A percentile compares a stretch with the other conserved stretches of the same genome.
Evolutionary conservation across 1,140 invertebrate species (phyloP).

Genomic region (Nasonia longicornis): DNA sequence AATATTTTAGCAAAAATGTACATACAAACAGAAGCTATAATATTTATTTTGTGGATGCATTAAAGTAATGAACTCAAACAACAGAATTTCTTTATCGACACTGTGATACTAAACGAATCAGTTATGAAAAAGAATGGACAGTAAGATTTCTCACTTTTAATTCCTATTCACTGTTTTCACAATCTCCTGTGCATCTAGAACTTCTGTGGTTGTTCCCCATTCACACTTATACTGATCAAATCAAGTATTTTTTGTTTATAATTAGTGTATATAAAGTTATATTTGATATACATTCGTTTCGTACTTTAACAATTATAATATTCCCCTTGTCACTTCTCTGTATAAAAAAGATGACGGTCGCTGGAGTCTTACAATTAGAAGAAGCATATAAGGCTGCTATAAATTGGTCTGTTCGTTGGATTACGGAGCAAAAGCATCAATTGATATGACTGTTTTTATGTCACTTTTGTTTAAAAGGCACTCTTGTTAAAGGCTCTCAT

Average conservation of each 20-base stretch:
- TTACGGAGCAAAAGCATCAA: conserved; percentile 40
- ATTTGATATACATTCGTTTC: conserved; percentile 34
- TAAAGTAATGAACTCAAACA: conserved; percentile 13
- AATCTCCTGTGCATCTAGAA: conserved; percentile 38
- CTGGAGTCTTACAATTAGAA: conserved; percentile 33
- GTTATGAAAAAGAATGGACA: conserved; percentile 16
- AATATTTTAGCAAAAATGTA: not conserved
- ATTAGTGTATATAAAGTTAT: conserved; percentile 39
- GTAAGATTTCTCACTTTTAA: conserved; percentile 17
- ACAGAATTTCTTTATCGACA: conserved; percentile 9
- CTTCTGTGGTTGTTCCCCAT: conserved; percentile 14
- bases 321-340: conserved; percentile 22
- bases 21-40: not conserved
- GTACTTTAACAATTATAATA: conserved; percentile 32
- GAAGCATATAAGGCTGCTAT: conserved; percentile 28
- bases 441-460: conserved; percentile 37
- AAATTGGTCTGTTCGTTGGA: conserved; percentile 43
- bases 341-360: conserved; percentile 36
- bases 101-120: conserved; percentile 12
- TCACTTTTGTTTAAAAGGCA: conserved; percentile 41
- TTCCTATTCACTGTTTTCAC: conserved; percentile 9
- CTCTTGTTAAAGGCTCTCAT: conserved; percentile 43
- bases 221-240: conserved; percentile 30
- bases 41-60: not conserved
- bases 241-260: conserved; percentile 33